A percentile compares a stretch with the other conserved stretches of the same genome.
Conservation (phyloP, 2,888 invertebrate species). For the Physocephala rufipes region DNA sequence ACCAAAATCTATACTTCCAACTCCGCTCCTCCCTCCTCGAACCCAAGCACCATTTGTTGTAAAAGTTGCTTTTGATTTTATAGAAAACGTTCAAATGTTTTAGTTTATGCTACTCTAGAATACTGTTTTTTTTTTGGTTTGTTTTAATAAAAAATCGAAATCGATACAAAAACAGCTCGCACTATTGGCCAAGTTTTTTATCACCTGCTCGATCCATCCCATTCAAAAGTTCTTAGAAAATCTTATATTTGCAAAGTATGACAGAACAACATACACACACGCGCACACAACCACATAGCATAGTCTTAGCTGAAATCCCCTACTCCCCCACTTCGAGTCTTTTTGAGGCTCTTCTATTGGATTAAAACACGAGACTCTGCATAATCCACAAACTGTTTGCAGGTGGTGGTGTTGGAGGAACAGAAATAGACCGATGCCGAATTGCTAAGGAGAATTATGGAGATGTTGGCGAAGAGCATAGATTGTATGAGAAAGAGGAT, state of each 20-base stretch:
- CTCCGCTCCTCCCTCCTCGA: constrained; percentile 5
- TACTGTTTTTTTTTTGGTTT: constrained; percentile 19
- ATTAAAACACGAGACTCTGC: constrained; percentile 51
- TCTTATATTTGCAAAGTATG: constrained; percentile 9
- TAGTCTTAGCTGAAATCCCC: too few relatives aligned
- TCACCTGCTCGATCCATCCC: constrained; percentile 5
- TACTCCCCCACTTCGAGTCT: not conserved
- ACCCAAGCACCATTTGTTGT: not conserved
- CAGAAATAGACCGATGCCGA: not conserved
- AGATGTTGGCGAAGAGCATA: not conserved
- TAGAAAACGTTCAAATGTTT: constrained; percentile 13
- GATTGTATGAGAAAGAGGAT: not conserved
- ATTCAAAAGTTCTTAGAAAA: not conserved
- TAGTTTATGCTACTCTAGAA: constrained; percentile 19
- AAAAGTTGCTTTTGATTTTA: constrained; percentile 28
- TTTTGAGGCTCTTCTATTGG: constrained; percentile 39
- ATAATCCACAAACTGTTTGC: constrained; percentile 62
- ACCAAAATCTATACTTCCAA: constrained; percentile 42
- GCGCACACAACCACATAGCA: constrained; percentile 17
- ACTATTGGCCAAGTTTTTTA: not conserved
- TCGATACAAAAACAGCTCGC: not conserved
- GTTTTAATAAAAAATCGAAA: not conserved
- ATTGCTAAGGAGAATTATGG: not conserved
- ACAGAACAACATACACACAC: constrained; percentile 12
- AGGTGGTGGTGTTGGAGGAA: constrained; percentile 53